Evolutionary conservation across 2,113 vertebrate species (phyloP).

Genomic region (Calyptommatus sinebrachiatus): DNA sequence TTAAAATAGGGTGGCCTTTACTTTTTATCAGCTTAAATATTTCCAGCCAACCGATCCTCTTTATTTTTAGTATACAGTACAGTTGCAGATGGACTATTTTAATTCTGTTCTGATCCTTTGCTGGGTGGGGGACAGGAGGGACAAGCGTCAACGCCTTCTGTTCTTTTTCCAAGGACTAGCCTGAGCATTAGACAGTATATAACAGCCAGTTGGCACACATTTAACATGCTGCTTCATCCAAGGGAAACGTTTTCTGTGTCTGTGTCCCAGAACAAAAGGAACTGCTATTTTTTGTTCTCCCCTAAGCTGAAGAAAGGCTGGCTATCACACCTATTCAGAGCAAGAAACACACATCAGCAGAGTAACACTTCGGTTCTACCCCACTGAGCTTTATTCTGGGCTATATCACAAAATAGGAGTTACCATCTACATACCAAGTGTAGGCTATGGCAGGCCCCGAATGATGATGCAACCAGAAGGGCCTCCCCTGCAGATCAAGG

Average conservation of each 20-base stretch:
- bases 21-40: constrained; percentile 69
- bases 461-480: too few relatives aligned
- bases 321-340: too few relatives aligned
- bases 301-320: not conserved
- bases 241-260: constrained; percentile 10
- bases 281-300: constrained; percentile 27
- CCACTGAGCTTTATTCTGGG: too few relatives aligned
- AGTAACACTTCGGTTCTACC: too few relatives aligned
- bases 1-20: constrained; percentile 69
- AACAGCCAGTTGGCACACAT: constrained; percentile 22
- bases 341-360: too few relatives aligned
- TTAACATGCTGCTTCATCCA: constrained; percentile 16
- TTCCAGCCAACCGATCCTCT: constrained; percentile 49
- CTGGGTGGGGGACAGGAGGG: not conserved
- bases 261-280: constrained; percentile 20
- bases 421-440: too few relatives aligned
- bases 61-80: constrained; percentile 44
- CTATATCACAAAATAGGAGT: too few relatives aligned
- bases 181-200: constrained; percentile 26
- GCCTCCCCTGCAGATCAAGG: too few relatives aligned
- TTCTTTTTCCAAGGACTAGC: constrained; percentile 16
- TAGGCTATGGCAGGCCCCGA: too few relatives aligned
- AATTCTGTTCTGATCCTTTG: constrained; percentile 29
- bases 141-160: constrained; percentile 38
- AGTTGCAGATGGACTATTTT: constrained; percentile 42